phyloP scores from a whole-genome alignment of 2,888 invertebrate genomes.

The Spialia ferax region DNA sequence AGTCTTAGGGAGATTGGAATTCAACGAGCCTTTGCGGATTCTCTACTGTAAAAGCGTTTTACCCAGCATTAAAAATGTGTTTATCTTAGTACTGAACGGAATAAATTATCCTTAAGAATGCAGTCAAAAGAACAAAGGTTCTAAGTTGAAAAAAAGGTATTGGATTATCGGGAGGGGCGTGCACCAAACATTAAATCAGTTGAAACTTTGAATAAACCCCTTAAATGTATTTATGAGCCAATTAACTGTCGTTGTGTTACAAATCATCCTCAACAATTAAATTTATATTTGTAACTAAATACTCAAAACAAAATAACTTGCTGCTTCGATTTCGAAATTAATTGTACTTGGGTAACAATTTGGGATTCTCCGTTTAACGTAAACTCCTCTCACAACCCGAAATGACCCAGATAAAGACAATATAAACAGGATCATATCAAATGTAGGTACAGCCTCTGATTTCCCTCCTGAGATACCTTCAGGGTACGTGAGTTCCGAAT shows the following conservation, averaged over 20 bases:
- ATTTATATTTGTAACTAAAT: too few relatives aligned
- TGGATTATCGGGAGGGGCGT: too few relatives aligned
- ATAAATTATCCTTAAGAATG: not conserved
- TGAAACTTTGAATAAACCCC: too few relatives aligned
- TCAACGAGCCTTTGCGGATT: slow-evolving; percentile 55
- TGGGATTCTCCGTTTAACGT: not conserved
- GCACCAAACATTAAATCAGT: too few relatives aligned
- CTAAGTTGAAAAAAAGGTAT: too few relatives aligned
- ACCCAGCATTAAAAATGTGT: not conserved
- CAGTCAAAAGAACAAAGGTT: too few relatives aligned
- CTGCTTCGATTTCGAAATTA: not conserved
- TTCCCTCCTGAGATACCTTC: slow-evolving; percentile 6
- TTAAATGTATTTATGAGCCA: too few relatives aligned
- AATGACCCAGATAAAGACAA: slow-evolving; percentile 8
- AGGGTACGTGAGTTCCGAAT: not conserved
- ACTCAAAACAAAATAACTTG: too few relatives aligned
- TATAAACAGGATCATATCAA: slow-evolving; percentile 1
- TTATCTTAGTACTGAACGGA: not conserved
- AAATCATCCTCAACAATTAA: too few relatives aligned
- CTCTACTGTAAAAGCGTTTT: slow-evolving; percentile 51
- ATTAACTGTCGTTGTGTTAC: too few relatives aligned
- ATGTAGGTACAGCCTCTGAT: slow-evolving; percentile 6
- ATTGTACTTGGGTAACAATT: slow-evolving; percentile 7
- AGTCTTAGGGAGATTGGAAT: slow-evolving; percentile 54
- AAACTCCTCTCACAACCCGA: not conserved